Evolutionary conservation across 2,888 invertebrate genomes (phyloP).

Genomic region (Calephelis perditalis): DNA sequence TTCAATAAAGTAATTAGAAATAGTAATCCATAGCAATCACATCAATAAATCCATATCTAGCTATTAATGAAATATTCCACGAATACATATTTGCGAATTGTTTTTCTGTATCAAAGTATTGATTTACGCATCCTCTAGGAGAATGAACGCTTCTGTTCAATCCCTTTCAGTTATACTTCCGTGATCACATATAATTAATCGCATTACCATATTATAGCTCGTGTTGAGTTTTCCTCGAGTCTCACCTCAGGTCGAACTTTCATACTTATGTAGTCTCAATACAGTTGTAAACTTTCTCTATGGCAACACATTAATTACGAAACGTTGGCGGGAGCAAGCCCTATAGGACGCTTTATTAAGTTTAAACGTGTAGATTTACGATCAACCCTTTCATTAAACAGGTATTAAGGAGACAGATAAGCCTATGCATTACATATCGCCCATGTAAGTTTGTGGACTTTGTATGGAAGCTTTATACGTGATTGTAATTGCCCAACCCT

Average conservation of each 20-base stretch:
- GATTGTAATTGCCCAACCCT: slow-evolving; percentile 56
- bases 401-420: slow-evolving; percentile 74
- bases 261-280: slow-evolving; percentile 69
- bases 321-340: slow-evolving; percentile 53
- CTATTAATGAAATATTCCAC: too few species aligned
- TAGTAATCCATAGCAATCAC: too few species aligned
- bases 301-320: slow-evolving; percentile 72
- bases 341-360: slow-evolving; percentile 68
- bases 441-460: slow-evolving; percentile 60
- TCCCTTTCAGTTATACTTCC: slow-evolving; percentile 22
- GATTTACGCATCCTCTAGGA: too few species aligned
- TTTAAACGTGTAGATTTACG: slow-evolving; percentile 74
- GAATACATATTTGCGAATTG: too few species aligned
- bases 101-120: too few species aligned
- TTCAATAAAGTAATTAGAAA: too few species aligned
- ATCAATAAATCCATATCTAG: too few species aligned
- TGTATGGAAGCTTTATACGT: slow-evolving; percentile 57
- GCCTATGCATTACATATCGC: slow-evolving; percentile 64
- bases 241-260: slow-evolving; percentile 63
- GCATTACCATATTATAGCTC: slow-evolving; percentile 60
- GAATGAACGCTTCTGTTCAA: too few species aligned
- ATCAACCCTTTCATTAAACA: slow-evolving; percentile 76
- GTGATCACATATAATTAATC: slow-evolving; percentile 41
- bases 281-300: slow-evolving; percentile 69
- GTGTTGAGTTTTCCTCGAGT: slow-evolving; percentile 50